These are phyloP conservation scores for Apis dorsata DNA, from an alignment of 1,140 invertebrate species.

Conservation along the genomic window DNA sequence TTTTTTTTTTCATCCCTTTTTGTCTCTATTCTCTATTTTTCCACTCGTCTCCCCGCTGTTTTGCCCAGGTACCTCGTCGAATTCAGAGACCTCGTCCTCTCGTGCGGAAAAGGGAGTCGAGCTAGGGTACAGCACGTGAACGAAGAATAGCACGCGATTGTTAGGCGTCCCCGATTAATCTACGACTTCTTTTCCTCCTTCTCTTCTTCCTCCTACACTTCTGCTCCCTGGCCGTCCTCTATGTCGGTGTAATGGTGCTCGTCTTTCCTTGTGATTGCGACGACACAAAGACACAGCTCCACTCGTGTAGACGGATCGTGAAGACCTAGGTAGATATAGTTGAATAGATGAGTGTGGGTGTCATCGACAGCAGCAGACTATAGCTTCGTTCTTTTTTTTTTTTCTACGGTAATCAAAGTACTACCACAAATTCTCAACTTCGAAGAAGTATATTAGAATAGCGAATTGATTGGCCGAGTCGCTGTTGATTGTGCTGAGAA, in stretches of 20 bases:
- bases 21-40: slow-evolving; percentile 1
- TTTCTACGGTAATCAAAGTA: slow-evolving; percentile 55
- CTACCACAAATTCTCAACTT: not conserved
- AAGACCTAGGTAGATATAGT: slow-evolving; percentile 31
- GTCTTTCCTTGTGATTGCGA: slow-evolving; percentile 48
- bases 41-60: not conserved
- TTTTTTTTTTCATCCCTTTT: not conserved
- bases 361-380: slow-evolving; percentile 12
- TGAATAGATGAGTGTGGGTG: slow-evolving; percentile 28
- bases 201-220: not conserved
- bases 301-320: not conserved
- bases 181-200: slow-evolving; percentile 37
- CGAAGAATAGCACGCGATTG: slow-evolving; percentile 60
- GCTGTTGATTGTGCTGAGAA: not conserved
- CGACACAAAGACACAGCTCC: slow-evolving; percentile 30
- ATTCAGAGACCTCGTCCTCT: slow-evolving; percentile 35
- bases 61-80: slow-evolving; percentile 26
- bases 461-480: slow-evolving; percentile 22
- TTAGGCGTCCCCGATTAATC: slow-evolving; percentile 62
- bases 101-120: slow-evolving; percentile 39
- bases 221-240: slow-evolving; percentile 2
- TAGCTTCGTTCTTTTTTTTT: slow-evolving; percentile 19
- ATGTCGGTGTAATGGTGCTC: slow-evolving; percentile 24
- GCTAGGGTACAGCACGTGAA: slow-evolving; percentile 32
- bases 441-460: not conserved